Percentiles rank a stretch among this genome's conserved stretches.
These are phyloP conservation scores for Xiphydria camelus DNA, from an alignment of 2,888 invertebrate genomes.

Conservation along the genomic window DNA sequence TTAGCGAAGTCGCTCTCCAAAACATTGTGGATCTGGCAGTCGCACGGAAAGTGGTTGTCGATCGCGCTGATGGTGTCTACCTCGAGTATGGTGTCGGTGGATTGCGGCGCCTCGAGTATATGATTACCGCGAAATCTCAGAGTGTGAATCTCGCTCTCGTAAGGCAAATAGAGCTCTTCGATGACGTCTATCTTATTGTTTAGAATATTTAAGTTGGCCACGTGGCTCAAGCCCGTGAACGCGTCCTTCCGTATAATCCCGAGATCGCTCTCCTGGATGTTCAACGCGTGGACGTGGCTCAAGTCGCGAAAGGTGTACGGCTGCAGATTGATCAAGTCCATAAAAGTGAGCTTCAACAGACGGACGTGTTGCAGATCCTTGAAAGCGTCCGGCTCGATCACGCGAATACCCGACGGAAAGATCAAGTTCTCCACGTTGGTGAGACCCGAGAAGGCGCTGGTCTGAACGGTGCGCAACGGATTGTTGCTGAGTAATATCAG, in stretches of 20 bases:
- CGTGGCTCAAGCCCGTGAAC: slow-evolving; percentile 74
- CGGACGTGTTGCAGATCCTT: slow-evolving; percentile 82
- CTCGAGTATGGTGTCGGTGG: slow-evolving; percentile 71
- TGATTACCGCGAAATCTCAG: slow-evolving; percentile 83
- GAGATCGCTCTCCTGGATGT: slow-evolving; percentile 81
- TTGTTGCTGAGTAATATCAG: slow-evolving; percentile 83
- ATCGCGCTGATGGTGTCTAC: slow-evolving; percentile 73
- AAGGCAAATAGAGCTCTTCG: slow-evolving; percentile 73
- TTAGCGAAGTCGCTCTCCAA: slow-evolving; percentile 76
- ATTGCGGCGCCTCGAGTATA: slow-evolving; percentile 73
- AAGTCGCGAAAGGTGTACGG: slow-evolving; percentile 78
- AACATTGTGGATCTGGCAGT: slow-evolving; percentile 80
- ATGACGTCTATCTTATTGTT: slow-evolving; percentile 86
- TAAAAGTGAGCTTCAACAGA: slow-evolving; percentile 77
- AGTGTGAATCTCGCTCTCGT: slow-evolving; percentile 71
- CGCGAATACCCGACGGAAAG: slow-evolving; percentile 77
- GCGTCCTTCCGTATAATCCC: slow-evolving; percentile 74
- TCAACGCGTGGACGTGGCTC: slow-evolving; percentile 73
- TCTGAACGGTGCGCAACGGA: slow-evolving; percentile 77
- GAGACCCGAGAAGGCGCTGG: slow-evolving; percentile 82
- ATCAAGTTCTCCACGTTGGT: slow-evolving; percentile 82
- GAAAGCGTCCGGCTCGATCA: slow-evolving; percentile 80
- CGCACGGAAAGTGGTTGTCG: slow-evolving; percentile 85
- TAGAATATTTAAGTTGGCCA: slow-evolving; percentile 74
- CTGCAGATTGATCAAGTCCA: slow-evolving; percentile 75